Evolutionary conservation across 1,140 invertebrate species (phyloP).

Genomic region (Panulirus ornatus): DNA sequence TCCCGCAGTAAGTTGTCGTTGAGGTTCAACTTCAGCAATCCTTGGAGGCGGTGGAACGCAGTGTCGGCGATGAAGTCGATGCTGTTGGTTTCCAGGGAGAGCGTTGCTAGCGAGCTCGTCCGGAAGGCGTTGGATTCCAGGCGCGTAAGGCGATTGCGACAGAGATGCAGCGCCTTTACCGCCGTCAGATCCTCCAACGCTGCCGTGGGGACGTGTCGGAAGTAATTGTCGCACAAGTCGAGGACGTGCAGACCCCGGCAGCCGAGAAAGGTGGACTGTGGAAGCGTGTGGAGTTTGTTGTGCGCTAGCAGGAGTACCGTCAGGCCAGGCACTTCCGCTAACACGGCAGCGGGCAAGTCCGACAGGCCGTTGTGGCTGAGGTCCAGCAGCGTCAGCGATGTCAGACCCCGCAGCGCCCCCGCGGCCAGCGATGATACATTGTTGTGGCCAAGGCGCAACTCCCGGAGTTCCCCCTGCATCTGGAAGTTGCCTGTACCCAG

Average conservation of each 20-base stretch:
- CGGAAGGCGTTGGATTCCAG: slow-evolving; percentile 65
- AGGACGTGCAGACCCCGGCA: slow-evolving; percentile 56
- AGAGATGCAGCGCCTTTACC: slow-evolving; percentile 57
- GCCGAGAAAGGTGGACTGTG: slow-evolving; percentile 59
- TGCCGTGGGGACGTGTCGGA: slow-evolving; percentile 58
- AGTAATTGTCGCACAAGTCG: slow-evolving; percentile 74
- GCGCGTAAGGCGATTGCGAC: slow-evolving; percentile 68
- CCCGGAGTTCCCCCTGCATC: slow-evolving; percentile 81
- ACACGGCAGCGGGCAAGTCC: slow-evolving; percentile 57
- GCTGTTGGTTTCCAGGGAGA: slow-evolving; percentile 71
- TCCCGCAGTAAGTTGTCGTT: slow-evolving; percentile 72
- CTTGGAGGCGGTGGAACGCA: slow-evolving; percentile 46
- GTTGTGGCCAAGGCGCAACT: slow-evolving; percentile 69
- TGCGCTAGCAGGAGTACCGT: slow-evolving; percentile 61
- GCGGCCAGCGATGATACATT: slow-evolving; percentile 56
- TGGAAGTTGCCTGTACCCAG: slow-evolving; percentile 89
- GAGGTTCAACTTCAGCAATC: slow-evolving; percentile 62
- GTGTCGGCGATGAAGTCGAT: slow-evolving; percentile 64
- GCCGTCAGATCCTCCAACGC: slow-evolving; percentile 45
- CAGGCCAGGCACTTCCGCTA: slow-evolving; percentile 49
- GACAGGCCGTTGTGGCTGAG: slow-evolving; percentile 61
- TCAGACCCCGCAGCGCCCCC: slow-evolving; percentile 55
- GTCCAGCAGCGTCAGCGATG: slow-evolving; percentile 61
- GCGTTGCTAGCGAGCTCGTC: slow-evolving; percentile 5
- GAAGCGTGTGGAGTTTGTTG: slow-evolving; percentile 70